Evolutionary conservation across 2,797 vertebrate genomes (phyloP).

Genomic region (Macrochelys suwanniensis): DNA sequence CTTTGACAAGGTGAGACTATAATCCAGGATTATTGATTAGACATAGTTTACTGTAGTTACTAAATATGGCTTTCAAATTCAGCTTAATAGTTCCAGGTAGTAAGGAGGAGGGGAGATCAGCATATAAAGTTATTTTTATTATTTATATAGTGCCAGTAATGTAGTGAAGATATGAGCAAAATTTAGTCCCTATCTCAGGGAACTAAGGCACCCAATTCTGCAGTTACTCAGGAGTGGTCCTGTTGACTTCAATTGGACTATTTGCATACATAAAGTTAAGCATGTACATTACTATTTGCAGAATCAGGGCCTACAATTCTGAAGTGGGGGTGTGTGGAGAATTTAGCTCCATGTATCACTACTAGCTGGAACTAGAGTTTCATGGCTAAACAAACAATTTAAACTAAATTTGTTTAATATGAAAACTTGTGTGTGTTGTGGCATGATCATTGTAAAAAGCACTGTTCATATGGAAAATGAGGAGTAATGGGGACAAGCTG

Average conservation of each 20-base stretch:
- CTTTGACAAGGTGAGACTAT: slow-evolving; percentile 92
- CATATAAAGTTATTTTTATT: neutral
- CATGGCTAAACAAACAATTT: neutral
- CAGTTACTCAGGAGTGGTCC: neutral
- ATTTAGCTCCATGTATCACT: neutral
- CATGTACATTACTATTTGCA: neutral
- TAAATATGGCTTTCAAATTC: neutral
- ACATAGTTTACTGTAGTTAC: accelerated
- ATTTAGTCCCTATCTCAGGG: neutral
- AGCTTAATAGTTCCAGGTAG: neutral
- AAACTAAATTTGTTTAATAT: neutral
- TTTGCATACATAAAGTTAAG: neutral
- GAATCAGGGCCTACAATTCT: neutral
- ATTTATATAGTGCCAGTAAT: neutral
- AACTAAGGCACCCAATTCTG: neutral
- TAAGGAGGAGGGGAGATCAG: neutral
- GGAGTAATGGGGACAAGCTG: neutral
- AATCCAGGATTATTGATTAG: neutral
- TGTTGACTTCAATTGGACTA: neutral
- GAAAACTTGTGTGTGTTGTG: neutral
- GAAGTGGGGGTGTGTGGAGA: neutral
- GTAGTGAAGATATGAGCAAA: neutral
- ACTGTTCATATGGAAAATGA: neutral
- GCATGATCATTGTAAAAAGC: neutral
- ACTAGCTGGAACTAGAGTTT: neutral